Conservation (phyloP, 2,797 vertebrate species). For the Pseudochirops corinnae region DNA sequence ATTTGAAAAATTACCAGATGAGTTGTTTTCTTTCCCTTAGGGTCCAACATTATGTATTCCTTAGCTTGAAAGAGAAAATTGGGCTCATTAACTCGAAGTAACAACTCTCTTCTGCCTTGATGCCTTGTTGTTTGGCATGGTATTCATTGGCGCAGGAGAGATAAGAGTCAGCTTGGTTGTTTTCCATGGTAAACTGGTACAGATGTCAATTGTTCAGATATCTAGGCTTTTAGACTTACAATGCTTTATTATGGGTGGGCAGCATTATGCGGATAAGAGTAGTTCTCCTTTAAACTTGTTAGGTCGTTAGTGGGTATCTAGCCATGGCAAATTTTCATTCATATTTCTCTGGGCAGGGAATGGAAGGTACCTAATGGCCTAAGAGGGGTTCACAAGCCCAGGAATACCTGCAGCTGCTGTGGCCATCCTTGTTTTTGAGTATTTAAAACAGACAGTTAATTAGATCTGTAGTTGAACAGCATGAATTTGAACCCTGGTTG, state of each 20-base stretch:
- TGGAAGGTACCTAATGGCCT: neutral
- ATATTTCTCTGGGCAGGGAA: neutral
- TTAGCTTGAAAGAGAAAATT: neutral
- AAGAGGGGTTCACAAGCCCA: neutral
- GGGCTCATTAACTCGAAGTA: neutral
- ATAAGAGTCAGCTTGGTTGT: conserved; percentile 7
- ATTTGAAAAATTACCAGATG: neutral
- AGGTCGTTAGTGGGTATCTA: neutral
- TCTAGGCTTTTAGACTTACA: neutral
- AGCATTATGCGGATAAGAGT: neutral
- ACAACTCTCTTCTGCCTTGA: conserved; percentile 2
- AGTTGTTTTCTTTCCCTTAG: conserved; percentile 3
- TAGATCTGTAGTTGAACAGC: neutral
- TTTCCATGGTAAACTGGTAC: neutral
- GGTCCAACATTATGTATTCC: neutral
- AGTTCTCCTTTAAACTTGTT: neutral
- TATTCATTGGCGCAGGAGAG: neutral
- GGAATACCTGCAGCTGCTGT: neutral
- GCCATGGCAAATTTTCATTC: neutral
- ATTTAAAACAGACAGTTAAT: neutral
- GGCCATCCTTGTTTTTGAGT: neutral
- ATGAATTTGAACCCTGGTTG: neutral
- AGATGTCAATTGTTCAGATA: conserved; percentile 1
- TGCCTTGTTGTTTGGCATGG: neutral
- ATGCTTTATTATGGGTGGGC: neutral